Percentiles rank a stretch among this genome's conserved stretches.
Evolutionary conservation across 2,888 invertebrate genomes (phyloP).

Genomic region (Lutraria lutraria): DNA sequence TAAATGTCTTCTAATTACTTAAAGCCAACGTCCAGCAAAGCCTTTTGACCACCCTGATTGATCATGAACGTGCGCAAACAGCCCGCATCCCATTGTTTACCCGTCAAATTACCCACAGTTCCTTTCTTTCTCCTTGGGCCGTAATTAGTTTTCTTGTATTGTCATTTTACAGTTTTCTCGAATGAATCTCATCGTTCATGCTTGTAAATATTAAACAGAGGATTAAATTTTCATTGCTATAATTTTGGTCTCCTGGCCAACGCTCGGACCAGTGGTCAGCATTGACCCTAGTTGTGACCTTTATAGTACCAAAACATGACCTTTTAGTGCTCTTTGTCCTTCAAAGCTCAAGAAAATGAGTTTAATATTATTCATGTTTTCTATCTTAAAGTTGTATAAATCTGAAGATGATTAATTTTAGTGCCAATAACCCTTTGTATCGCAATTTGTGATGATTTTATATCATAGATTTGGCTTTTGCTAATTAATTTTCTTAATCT

Average conservation of each 20-base stretch:
- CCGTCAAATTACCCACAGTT: slow-evolving; percentile 38
- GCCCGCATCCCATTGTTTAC: slow-evolving; percentile 55
- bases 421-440: too few species aligned
- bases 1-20: slow-evolving; percentile 46
- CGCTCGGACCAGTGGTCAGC: slow-evolving; percentile 6
- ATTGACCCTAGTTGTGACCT: background rate
- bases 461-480: too few species aligned
- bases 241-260: slow-evolving; percentile 19
- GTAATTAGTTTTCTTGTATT: slow-evolving; percentile 45
- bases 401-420: too few species aligned
- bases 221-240: slow-evolving; percentile 36
- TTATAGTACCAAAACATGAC: background rate
- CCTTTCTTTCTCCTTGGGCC: slow-evolving; percentile 31
- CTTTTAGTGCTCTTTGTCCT: slow-evolving; percentile 3
- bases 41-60: slow-evolving; percentile 58
- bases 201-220: slow-evolving; percentile 37
- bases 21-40: slow-evolving; percentile 33
- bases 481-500: too few species aligned
- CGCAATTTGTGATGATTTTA: too few species aligned
- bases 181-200: slow-evolving; percentile 24
- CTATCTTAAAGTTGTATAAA: background rate
- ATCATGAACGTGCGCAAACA: slow-evolving; percentile 49
- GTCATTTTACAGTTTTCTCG: slow-evolving; percentile 35
- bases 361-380: background rate
- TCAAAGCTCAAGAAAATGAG: background rate